Evolutionary conservation across 2,797 vertebrate species (phyloP), one percentile per base, ranked within the genome.

Genomic region (Pagetopsis macropterus): DNA sequence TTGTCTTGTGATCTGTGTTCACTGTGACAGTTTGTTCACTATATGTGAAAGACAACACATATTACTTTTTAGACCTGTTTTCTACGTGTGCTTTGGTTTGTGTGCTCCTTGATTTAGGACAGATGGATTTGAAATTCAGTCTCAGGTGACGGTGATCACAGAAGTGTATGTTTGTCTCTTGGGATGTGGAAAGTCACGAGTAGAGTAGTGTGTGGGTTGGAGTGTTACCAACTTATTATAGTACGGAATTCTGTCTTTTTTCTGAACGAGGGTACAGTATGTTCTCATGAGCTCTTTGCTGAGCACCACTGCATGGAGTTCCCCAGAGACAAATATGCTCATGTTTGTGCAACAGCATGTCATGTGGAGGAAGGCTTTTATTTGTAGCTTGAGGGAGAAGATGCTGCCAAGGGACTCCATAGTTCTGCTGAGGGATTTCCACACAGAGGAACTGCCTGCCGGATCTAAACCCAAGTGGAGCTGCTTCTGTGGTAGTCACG

Each of bases 1-100:
- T 62, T 73, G 66, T n/a, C n/a, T 43, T 27, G 17, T 64, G 33
- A 60, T 65, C 44, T 45, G 15, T 66, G 15, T 63, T 80, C 48
- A 46, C 33, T 48, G 31, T 44, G 14, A 64, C 14, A 44, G 10
- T 71, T 61, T 23, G 45, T 51, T 68, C 19, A 3, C 1, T 65
- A 7, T 65, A 7, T 45, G 27, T 60, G 10, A 45, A 70, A 55
- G 62, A 33, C 1, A 0, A 7, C 16, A 27, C 12, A 27, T 23
- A 43, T 33, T 44, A 27, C 49, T 65, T 33, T 11, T 59, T 17
- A 19, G 41, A 55, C 14, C 50, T 37, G 27, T 66, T 67, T 58
- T 55, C 52, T 50, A 43, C 14, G 19, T 64, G 21, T 64, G 21
- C 65, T 60, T 60, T 66, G 13, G 51, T 46, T 61, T 5, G 33